Evolutionary conservation across 1,140 invertebrate species (phyloP).

Genomic region (Microplitis mediator): DNA sequence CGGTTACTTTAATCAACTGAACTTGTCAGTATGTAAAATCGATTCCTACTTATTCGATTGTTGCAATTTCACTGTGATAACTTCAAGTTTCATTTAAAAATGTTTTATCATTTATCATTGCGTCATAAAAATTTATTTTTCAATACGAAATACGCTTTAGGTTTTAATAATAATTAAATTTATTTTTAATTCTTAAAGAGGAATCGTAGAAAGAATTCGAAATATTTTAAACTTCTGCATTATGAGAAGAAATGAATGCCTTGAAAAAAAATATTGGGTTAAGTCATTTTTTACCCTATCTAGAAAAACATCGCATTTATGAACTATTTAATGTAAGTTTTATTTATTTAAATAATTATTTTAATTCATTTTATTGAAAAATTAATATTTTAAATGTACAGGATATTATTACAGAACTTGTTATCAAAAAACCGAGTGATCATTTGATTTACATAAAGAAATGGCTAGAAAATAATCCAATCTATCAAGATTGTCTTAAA

Average conservation of each 20-base stretch:
- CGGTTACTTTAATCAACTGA: too few species aligned
- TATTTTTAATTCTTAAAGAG: too few species aligned
- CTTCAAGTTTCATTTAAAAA: too few species aligned
- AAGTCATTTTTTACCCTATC: constrained; percentile 58
- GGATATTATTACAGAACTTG: constrained; percentile 59
- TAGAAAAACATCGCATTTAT: constrained; percentile 63
- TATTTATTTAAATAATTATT: constrained; percentile 5
- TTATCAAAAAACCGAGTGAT: constrained; percentile 61
- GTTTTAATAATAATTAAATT: too few species aligned
- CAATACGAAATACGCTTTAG: too few species aligned
- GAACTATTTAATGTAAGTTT: constrained; percentile 60
- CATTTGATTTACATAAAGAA: constrained; percentile 62
- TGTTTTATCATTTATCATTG: too few species aligned
- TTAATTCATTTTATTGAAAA: not conserved
- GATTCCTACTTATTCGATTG: too few species aligned
- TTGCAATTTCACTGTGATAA: too few species aligned
- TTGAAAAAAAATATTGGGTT: constrained; percentile 48
- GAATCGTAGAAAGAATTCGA: too few species aligned
- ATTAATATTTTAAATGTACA: constrained; percentile 23
- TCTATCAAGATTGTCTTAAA: constrained; percentile 53
- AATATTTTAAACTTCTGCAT: too few species aligned
- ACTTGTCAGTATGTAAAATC: too few species aligned
- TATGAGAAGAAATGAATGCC: constrained; percentile 32
- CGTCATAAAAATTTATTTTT: too few species aligned
- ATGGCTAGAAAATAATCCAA: constrained; percentile 52